Evolutionary conservation across 2,113 vertebrate species (phyloP), one percentile per base, ranked within the genome.

Genomic region (Ellobius talpinus): DNA sequence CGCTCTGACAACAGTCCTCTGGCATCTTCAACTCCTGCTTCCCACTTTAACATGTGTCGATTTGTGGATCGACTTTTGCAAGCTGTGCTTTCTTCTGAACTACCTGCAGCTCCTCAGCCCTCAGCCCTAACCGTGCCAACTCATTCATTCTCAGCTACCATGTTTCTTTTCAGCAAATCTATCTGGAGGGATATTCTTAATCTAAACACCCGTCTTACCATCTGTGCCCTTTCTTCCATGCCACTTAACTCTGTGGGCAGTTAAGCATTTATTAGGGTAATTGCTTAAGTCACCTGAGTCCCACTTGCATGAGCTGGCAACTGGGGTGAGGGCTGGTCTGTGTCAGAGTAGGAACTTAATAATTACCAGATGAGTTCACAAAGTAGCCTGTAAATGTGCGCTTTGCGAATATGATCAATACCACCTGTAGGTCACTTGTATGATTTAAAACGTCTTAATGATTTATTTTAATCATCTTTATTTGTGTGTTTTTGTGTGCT

Each of bases 111-210:
- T 55, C 39, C 21, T n/a, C 13, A 0, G 14, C n/a, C 70, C n/a
- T 73, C 17, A 0, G 14, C 23, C 36, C 36, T 78, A 0, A 9
- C 2, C 2, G 17, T 45, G 39, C 21, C 33, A 36, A 7, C 31
- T 29, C 7, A 58, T 42, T 17, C 65, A 2, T 31, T 26, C 36
- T 79, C 47, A 47, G 33, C 12, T 3, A 13, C 1, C 4, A n/a
- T 0, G 0, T 26, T 10, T 2, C 13, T 12, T 65, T 39, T 1
- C 2, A 5, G 17, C 6, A 39, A 33, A 29, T 70, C 6, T 12
- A 21, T 52, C n/a, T 3, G 2, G 13, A 39, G 0, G 29, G 1
- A 29, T n/a, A 7, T 19, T 3, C 10, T 0, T 36, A 11, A 1
- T 7, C 72, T 4, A 2, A 2, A 45, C 4, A 50, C 21, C 55